A percentile compares a stretch with the other conserved stretches of the same genome.
phyloP scores from a whole-genome alignment of 2,888 invertebrate species.

The Tachina grossa region DNA sequence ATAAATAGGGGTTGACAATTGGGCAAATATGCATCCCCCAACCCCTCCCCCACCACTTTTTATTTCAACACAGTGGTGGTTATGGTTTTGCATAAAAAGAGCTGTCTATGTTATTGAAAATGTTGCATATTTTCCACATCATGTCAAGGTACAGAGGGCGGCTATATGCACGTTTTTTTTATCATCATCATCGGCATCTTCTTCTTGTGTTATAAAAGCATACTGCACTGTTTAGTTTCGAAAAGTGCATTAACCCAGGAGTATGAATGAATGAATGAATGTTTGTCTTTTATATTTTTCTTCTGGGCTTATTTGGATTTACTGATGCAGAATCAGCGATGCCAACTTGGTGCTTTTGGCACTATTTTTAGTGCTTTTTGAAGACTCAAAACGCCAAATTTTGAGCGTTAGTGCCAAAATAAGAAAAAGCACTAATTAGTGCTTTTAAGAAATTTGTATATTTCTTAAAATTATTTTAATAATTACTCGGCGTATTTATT shows the following conservation, averaged over 20 bases:
- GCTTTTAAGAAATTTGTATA: no score
- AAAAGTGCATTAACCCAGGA: slow-evolving; percentile 69
- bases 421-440: no score
- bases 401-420: no score
- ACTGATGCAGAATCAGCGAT: neutral
- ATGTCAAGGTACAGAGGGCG: neutral
- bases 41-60: neutral
- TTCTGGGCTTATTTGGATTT: slow-evolving; percentile 22
- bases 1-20: slow-evolving; percentile 48
- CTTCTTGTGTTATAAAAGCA: slow-evolving; percentile 7
- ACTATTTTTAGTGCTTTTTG: no score
- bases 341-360: no score
- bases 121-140: slow-evolving; percentile 65
- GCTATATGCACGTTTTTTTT: slow-evolving; percentile 14
- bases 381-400: no score
- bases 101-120: slow-evolving; percentile 40
- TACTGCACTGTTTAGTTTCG: slow-evolving; percentile 23
- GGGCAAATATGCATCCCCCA: slow-evolving; percentile 24
- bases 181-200: neutral
- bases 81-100: neutral
- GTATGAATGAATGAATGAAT: slow-evolving; percentile 48
- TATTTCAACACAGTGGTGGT: slow-evolving; percentile 14
- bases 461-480: no score
- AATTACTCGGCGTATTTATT: no score
- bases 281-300: slow-evolving; percentile 40